These are phyloP conservation scores for Lasius fuliginosus DNA, from an alignment of 2,888 invertebrate species.

Conservation along the genomic window DNA sequence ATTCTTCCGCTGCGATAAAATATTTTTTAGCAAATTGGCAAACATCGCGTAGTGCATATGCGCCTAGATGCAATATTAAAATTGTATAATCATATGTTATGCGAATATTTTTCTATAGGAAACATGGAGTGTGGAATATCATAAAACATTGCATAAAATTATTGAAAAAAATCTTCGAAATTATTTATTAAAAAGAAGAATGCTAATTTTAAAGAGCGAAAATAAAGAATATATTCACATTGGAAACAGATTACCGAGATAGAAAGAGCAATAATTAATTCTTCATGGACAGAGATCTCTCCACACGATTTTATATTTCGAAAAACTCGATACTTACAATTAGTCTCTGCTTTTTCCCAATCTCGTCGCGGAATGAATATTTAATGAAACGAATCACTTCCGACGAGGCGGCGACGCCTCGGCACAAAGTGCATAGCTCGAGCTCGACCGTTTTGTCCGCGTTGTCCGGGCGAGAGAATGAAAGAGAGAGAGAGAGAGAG, in stretches of 20 bases:
- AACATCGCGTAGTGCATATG: not conserved
- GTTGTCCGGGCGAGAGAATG: conserved; percentile 24
- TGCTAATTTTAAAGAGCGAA: not conserved
- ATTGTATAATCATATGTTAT: not conserved
- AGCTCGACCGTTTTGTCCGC: conserved; percentile 55
- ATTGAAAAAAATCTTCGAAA: not conserved
- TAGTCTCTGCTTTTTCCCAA: not conserved
- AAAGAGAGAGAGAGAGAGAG: not conserved
- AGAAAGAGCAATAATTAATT: not conserved
- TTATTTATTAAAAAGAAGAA: not conserved
- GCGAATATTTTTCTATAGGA: not conserved
- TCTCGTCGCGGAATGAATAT: not conserved
- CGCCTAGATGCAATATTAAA: not conserved
- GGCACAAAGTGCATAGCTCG: conserved; percentile 53
- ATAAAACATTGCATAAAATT: not conserved
- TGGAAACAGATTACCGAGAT: not conserved
- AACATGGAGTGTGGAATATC: not conserved
- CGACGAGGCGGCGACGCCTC: conserved; percentile 6
- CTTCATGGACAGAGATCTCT: not conserved
- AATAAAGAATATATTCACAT: not conserved
- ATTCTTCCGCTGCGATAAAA: not conserved
- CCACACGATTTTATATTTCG: not conserved
- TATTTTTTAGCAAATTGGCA: conserved; percentile 7
- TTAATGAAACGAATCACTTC: conserved; percentile 55
- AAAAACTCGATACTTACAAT: not conserved